Evolutionary conservation across 2,113 vertebrate genomes (phyloP).

Genomic region (Ceratotherium simum): DNA sequence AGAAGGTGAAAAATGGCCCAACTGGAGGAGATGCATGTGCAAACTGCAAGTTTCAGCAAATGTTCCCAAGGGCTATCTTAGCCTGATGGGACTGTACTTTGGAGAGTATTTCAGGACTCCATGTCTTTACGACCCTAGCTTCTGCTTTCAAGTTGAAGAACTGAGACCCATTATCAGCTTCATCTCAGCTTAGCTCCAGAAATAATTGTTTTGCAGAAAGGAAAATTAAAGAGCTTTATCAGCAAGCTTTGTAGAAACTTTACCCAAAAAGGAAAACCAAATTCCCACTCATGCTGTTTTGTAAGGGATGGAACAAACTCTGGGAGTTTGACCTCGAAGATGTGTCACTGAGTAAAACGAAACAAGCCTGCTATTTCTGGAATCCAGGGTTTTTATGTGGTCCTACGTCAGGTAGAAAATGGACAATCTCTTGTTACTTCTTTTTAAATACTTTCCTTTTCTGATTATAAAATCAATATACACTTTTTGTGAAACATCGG

Average conservation of each 20-base stretch:
- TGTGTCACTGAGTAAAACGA: slow-evolving; percentile 46
- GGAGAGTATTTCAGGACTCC: neutral
- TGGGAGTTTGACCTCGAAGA: slow-evolving; percentile 65
- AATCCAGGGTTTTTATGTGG: slow-evolving; percentile 58
- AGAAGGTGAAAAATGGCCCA: neutral
- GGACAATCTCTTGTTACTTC: slow-evolving; percentile 47
- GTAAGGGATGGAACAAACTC: slow-evolving; percentile 35
- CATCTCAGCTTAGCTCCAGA: slow-evolving; percentile 61
- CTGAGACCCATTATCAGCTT: slow-evolving; percentile 59
- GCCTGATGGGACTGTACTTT: neutral
- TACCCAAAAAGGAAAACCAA: slow-evolving; percentile 76
- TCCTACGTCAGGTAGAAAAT: slow-evolving; percentile 57
- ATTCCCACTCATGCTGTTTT: slow-evolving; percentile 48
- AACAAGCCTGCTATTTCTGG: slow-evolving; percentile 74
- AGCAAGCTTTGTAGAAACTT: slow-evolving; percentile 59
- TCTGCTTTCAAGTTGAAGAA: slow-evolving; percentile 67
- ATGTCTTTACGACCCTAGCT: slow-evolving; percentile 46
- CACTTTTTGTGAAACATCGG: neutral
- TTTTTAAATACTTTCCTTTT: slow-evolving; percentile 29
- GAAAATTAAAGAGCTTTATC: slow-evolving; percentile 74
- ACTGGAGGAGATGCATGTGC: neutral
- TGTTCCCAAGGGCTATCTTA: neutral
- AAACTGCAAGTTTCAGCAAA: neutral
- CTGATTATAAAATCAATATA: slow-evolving; percentile 14
- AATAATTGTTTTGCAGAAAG: slow-evolving; percentile 71